A percentile compares a stretch with the other conserved stretches of the same genome.
These are phyloP conservation scores for Apogon hyalosoma DNA, from an alignment of 2,797 vertebrate species.

Conservation along the genomic window DNA sequence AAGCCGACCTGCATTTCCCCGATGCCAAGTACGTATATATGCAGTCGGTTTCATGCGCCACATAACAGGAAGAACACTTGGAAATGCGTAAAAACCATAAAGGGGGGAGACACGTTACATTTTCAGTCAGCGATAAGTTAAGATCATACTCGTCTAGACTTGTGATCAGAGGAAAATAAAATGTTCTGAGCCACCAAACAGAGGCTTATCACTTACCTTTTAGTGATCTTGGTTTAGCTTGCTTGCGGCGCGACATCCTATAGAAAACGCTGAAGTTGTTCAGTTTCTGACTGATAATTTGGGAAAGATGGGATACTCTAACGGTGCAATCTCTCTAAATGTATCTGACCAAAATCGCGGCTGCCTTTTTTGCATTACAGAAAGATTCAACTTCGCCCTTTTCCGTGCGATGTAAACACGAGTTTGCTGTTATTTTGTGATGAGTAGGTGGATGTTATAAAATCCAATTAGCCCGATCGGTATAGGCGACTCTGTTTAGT, in stretches of 20 bases:
- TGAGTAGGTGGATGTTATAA: slow-evolving; percentile 77
- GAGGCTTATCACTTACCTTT: slow-evolving; percentile 92
- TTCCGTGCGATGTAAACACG: slow-evolving; percentile 66
- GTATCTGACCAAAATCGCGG: slow-evolving; percentile 61
- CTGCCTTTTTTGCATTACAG: slow-evolving; percentile 76
- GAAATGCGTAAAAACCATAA: slow-evolving; percentile 53
- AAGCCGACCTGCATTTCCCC: slow-evolving; percentile 33
- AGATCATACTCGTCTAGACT: slow-evolving; percentile 54
- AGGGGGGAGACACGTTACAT: slow-evolving; percentile 39
- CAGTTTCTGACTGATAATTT: slow-evolving; percentile 90
- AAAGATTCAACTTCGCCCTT: slow-evolving; percentile 69
- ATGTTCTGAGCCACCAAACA: slow-evolving; percentile 68
- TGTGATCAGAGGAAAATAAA: slow-evolving; percentile 58
- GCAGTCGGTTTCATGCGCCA: slow-evolving; percentile 60
- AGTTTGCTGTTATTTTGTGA: slow-evolving; percentile 76
- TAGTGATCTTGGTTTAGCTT: slow-evolving; percentile 99
- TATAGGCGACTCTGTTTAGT: slow-evolving; percentile 75
- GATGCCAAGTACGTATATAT: slow-evolving; percentile 38
- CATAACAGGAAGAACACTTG: slow-evolving; percentile 60
- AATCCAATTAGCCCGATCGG: slow-evolving; percentile 80
- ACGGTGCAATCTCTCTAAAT: slow-evolving; percentile 70
- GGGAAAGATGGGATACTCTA: slow-evolving; percentile 67
- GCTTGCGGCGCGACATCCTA: slow-evolving; percentile 99
- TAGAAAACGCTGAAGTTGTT: slow-evolving; percentile 96
- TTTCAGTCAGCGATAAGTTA: slow-evolving; percentile 55